A percentile compares a stretch with the other conserved stretches of the same genome.
Conservation (phyloP, 2,888 invertebrate species). For the Archaeoteleia sp. region DNA sequence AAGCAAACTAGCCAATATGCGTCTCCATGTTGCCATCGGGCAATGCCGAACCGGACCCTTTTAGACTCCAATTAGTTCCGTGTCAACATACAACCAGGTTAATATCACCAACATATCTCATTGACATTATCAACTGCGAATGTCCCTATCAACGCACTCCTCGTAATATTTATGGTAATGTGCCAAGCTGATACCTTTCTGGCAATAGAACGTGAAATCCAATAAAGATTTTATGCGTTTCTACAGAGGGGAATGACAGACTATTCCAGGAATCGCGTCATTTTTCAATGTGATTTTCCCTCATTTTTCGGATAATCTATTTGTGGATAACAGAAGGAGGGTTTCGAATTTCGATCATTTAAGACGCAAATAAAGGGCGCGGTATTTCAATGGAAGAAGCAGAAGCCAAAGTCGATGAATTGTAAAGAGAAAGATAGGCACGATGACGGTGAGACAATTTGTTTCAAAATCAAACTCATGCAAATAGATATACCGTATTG, state of each 20-base stretch:
- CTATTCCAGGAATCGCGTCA: neutral
- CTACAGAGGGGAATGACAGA: neutral
- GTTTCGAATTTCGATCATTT: neutral
- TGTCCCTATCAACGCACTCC: constrained; percentile 2
- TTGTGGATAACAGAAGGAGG: neutral
- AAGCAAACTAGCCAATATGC: constrained; percentile 60
- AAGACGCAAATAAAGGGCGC: no score
- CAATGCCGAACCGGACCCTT: constrained; percentile 12
- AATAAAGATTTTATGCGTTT: constrained; percentile 3
- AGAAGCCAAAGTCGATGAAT: no score
- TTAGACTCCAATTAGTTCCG: constrained; percentile 26
- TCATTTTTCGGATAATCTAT: no score
- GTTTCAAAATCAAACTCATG: no score
- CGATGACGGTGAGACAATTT: no score
- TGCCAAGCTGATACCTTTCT: neutral
- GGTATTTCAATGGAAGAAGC: no score
- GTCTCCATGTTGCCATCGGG: constrained; percentile 11
- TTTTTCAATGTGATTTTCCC: no score
- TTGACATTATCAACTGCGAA: constrained; percentile 12
- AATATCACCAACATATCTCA: constrained; percentile 20
- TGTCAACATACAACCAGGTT: constrained; percentile 15
- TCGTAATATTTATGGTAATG: constrained; percentile 10
- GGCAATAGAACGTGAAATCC: constrained; percentile 1
- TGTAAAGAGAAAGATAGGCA: no score
- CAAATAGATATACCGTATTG: no score